A percentile compares a stretch with the other conserved stretches of the same genome.
Evolutionary conservation across 2,888 invertebrate species (phyloP).

Genomic region (Unio pictorum): DNA sequence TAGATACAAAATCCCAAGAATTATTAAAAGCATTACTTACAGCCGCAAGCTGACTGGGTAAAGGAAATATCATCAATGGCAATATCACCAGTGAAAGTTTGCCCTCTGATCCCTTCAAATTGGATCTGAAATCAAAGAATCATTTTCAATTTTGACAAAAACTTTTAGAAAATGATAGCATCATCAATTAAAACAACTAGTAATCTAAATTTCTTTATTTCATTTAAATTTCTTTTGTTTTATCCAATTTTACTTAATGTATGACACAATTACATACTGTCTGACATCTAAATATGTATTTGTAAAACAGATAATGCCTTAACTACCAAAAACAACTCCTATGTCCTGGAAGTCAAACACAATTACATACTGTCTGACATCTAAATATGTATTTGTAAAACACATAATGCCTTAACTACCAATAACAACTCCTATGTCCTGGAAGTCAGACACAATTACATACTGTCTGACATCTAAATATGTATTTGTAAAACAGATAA

Average conservation of each 20-base stretch:
- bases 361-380: not conserved
- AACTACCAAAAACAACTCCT: no score
- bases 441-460: no score
- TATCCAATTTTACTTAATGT: not conserved
- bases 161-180: not conserved
- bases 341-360: no score
- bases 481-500: no score
- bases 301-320: no score
- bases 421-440: no score
- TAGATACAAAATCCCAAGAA: no score
- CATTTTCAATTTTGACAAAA: not conserved
- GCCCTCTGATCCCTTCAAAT: constrained; percentile 46
- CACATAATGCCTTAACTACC: no score
- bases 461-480: not conserved
- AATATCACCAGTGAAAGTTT: constrained; percentile 46
- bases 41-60: constrained; percentile 37
- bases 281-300: not conserved
- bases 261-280: not conserved
- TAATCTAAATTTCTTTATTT: constrained; percentile 1
- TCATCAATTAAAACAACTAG: constrained; percentile 1
- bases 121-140: constrained; percentile 12
- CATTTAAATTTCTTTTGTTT: not conserved
- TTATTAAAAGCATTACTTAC: constrained; percentile 29
- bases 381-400: no score
- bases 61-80: constrained; percentile 58